phyloP scores from a whole-genome alignment of 2,888 invertebrate species.

The Sesia bembeciformis region DNA sequence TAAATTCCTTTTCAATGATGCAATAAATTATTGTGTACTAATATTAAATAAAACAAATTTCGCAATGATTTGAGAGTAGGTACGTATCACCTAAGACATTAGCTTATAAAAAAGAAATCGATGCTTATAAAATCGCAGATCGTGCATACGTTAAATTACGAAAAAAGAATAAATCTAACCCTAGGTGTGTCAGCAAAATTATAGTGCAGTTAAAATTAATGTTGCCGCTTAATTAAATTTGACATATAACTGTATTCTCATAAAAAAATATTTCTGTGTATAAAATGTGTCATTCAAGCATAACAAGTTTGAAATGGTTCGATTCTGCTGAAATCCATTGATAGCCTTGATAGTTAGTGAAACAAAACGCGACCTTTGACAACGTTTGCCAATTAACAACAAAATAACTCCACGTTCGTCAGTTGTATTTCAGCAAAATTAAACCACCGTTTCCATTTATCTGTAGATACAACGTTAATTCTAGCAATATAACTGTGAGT shows the following conservation, averaged over 20 bases:
- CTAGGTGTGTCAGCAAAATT: constrained; percentile 73
- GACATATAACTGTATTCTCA: constrained; percentile 59
- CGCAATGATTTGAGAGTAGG: constrained; percentile 15
- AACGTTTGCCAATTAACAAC: too few species aligned
- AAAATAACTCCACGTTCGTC: too few species aligned
- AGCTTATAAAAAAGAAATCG: constrained; percentile 41
- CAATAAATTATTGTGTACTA: background rate
- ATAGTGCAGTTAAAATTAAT: constrained; percentile 69
- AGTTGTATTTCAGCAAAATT: constrained; percentile 7
- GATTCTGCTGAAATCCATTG: constrained; percentile 16
- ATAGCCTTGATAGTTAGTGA: too few species aligned
- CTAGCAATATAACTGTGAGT: constrained; percentile 59
- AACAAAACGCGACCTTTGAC: too few species aligned
- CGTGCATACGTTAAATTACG: constrained; percentile 69
- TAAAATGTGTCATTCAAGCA: constrained; percentile 68
- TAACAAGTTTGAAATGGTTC: constrained; percentile 37
- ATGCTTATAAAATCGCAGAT: constrained; percentile 70
- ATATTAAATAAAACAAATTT: background rate
- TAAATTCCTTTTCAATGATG: background rate
- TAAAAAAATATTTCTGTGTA: constrained; percentile 73
- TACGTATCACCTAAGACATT: constrained; percentile 34
- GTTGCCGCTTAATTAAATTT: constrained; percentile 70
- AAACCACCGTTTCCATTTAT: constrained; percentile 38
- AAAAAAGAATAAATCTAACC: constrained; percentile 52
- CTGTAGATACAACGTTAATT: constrained; percentile 66